Base-by-base conservation (phyloP, 1,140 invertebrate genomes). In the Hormaphis cornu region DNA sequence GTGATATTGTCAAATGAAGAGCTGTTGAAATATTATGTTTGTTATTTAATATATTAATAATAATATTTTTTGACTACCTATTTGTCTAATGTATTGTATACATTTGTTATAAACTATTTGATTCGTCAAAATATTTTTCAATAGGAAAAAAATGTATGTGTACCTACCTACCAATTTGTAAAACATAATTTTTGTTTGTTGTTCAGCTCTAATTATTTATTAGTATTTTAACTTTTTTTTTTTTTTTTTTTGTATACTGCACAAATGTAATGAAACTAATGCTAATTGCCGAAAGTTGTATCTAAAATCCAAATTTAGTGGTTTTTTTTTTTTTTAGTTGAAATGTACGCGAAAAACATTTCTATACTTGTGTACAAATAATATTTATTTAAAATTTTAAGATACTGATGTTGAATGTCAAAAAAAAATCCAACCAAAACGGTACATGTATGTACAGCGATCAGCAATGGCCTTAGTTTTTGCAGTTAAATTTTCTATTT, bases 31-130 rank as follows among this genome's bases (percentile, higher is more conserved):
- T 66, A 66, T 66, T 66, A 66, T 66, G 35, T 66, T 66, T 66
- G 61, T 66, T 66, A 66, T 66, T 48, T 66, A 66, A 66, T 66
- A 66, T 66, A 66, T 66, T 66, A 66, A 66, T 66, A 66, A 66
- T 66, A 66, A 66, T 66, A 66, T 66, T 66, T 61, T 66, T 66
- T 66, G 61, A 66, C 61, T 66, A n/a, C n/a, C n/a, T n/a, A 50
- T 50, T 66, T 66, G 35, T 33, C 61, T 48, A 35, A 48, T 66
- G 28, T 66, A 61, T 18, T 58, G 54, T 40, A 58, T 58, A 58
- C 54, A 58, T 40, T 56, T 37, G 24, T 63, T 63, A 44, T 24
- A 44, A 44, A 44, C 48, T 12, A 66, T 66, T n/a, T 66, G 50
- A 50, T 28, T 48, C 28, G 50, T 9, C 44, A 22, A 66, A 66